phyloP scores from a whole-genome alignment of 2,113 vertebrate genomes.

The Serinus canaria region DNA sequence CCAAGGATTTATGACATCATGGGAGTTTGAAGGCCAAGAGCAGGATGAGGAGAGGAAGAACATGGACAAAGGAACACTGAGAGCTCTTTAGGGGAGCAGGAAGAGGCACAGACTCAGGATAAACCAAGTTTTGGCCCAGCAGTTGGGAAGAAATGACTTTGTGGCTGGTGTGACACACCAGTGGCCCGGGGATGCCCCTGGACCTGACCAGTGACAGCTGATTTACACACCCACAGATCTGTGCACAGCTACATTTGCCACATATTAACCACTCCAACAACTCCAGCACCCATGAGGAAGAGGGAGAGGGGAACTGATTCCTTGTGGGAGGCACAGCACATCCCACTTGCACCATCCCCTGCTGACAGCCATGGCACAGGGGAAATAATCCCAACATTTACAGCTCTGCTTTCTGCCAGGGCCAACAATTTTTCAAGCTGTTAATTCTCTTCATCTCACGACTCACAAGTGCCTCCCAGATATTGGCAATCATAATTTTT shows the following conservation, averaged over 20 bases:
- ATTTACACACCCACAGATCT: not conserved
- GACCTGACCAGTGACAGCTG: not conserved
- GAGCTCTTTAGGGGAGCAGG: not conserved
- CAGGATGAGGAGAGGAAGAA: not conserved
- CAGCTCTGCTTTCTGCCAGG: conserved; percentile 28
- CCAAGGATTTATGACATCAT: not conserved
- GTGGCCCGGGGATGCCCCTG: rapidly evolving
- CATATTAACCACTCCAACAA: rapidly evolving
- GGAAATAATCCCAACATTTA: conserved; percentile 38
- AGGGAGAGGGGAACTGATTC: not conserved
- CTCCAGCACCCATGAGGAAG: not conserved
- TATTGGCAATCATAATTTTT: conserved; percentile 70
- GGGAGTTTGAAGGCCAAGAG: not conserved
- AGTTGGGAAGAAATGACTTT: not conserved
- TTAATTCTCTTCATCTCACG: conserved; percentile 58
- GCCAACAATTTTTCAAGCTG: conserved; percentile 70
- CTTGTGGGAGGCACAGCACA: not conserved
- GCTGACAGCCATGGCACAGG: not conserved
- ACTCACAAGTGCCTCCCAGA: conserved; percentile 57
- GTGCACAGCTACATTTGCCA: not conserved
- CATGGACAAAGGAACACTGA: not conserved
- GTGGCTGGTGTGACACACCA: rapidly evolving
- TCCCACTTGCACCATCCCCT: not conserved
- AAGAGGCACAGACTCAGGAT: not conserved
- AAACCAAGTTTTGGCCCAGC: not conserved